These are phyloP conservation scores for Graptemys geographica DNA, from an alignment of 2,797 vertebrate species.

Conservation along the genomic window DNA sequence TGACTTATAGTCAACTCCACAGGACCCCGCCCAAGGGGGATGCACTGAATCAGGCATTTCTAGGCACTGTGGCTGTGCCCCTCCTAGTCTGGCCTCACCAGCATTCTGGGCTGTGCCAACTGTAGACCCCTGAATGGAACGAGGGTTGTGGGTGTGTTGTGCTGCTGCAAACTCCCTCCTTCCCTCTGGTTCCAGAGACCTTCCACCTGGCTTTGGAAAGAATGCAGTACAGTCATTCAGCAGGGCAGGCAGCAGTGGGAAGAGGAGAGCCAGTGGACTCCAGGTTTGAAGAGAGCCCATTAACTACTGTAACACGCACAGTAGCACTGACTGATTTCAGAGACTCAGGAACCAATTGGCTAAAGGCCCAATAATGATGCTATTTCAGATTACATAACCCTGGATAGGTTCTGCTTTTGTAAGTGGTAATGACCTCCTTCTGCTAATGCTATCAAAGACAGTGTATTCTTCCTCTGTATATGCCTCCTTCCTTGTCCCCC, in stretches of 20 bases:
- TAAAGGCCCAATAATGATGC: background rate
- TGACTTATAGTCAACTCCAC: background rate
- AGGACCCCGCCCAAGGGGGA: background rate
- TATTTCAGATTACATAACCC: background rate
- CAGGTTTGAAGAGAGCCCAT: rapidly evolving
- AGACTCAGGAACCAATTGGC: background rate
- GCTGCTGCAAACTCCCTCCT: background rate
- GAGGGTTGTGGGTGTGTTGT: background rate
- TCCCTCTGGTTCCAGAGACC: background rate
- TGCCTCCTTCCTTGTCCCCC: background rate
- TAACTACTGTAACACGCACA: background rate
- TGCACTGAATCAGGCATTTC: background rate
- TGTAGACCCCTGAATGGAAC: background rate
- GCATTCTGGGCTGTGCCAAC: background rate
- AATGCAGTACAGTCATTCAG: background rate
- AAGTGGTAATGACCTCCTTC: background rate
- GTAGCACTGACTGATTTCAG: background rate
- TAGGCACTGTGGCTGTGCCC: background rate
- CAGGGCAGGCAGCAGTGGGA: background rate
- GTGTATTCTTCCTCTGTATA: background rate
- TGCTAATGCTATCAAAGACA: background rate
- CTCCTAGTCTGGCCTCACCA: background rate
- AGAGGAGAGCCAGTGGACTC: background rate
- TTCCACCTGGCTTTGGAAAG: background rate
- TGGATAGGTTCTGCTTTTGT: background rate